Conservation (phyloP, 2,888 invertebrate genomes). For the Axea sp. region DNA sequence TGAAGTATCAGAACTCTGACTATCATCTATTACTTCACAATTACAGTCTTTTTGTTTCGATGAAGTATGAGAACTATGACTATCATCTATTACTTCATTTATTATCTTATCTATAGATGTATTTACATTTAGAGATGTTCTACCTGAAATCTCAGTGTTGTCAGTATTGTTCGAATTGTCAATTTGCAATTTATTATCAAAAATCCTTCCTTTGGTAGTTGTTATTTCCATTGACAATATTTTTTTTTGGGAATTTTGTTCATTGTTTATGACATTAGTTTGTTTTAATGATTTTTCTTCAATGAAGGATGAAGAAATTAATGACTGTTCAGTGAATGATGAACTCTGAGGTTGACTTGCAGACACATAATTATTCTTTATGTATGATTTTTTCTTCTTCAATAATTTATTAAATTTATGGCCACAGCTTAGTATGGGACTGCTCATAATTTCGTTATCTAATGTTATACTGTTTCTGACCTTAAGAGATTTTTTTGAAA, state of each 20-base stretch:
- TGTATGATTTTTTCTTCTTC: neutral
- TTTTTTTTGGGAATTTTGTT: constrained; percentile 16
- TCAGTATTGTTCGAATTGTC: neutral
- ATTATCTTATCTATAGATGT: constrained; percentile 65
- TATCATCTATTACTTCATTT: neutral
- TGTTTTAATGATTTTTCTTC: neutral
- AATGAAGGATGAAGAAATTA: constrained; percentile 28
- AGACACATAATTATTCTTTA: neutral
- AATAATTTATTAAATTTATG: constrained; percentile 1
- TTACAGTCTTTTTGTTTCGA: too few relatives aligned
- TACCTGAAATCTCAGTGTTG: constrained; percentile 52
- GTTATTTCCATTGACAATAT: constrained; percentile 63
- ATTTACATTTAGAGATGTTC: constrained; percentile 71
- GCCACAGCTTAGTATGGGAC: constrained; percentile 14
- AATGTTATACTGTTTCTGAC: neutral
- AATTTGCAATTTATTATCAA: neutral
- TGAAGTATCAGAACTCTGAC: constrained; percentile 19
- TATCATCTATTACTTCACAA: too few relatives aligned
- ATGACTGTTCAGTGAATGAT: neutral
- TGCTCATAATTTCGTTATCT: neutral
- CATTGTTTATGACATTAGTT: neutral
- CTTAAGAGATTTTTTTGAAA: constrained; percentile 1
- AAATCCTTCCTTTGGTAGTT: constrained; percentile 23
- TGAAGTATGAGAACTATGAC: too few relatives aligned
- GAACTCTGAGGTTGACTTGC: neutral